Percentiles rank a stretch among this genome's conserved stretches.
These are phyloP conservation scores for Puffinus mauretanicus DNA, from an alignment of 2,113 vertebrate species.

Conservation along the genomic window DNA sequence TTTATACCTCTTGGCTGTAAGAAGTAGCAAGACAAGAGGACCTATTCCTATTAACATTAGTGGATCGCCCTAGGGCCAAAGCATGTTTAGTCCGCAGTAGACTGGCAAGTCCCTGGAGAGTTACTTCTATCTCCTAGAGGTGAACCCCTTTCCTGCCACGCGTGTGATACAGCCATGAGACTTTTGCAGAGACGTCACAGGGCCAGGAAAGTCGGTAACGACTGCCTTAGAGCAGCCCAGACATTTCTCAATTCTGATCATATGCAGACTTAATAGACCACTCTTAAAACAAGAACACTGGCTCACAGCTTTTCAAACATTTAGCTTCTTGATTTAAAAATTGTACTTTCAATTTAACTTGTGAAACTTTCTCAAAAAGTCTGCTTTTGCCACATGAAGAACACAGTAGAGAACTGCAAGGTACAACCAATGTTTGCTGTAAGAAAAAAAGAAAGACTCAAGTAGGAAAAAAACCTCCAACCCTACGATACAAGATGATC, in stretches of 20 bases:
- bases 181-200: not conserved
- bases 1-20: not conserved
- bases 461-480: not conserved
- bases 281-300: not conserved
- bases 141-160: not conserved
- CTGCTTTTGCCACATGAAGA: not conserved
- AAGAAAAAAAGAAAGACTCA: not conserved
- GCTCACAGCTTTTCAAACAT: not conserved
- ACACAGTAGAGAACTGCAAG: not conserved
- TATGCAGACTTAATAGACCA: not conserved
- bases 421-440: not conserved
- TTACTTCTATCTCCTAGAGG: not conserved
- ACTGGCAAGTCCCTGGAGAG: not conserved
- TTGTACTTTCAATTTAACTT: not conserved
- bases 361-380: not conserved
- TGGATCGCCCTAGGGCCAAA: not conserved
- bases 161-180: accelerated
- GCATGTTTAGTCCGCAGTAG: not conserved
- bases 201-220: accelerated
- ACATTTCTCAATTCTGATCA: not conserved
- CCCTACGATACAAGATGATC: not conserved
- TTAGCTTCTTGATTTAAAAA: not conserved
- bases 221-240: not conserved
- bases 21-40: not conserved
- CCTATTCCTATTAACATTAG: not conserved